A percentile compares a stretch with the other conserved stretches of the same genome.
Evolutionary conservation across 2,113 vertebrate species (phyloP).

Genomic region (Phasianus colchicus): DNA sequence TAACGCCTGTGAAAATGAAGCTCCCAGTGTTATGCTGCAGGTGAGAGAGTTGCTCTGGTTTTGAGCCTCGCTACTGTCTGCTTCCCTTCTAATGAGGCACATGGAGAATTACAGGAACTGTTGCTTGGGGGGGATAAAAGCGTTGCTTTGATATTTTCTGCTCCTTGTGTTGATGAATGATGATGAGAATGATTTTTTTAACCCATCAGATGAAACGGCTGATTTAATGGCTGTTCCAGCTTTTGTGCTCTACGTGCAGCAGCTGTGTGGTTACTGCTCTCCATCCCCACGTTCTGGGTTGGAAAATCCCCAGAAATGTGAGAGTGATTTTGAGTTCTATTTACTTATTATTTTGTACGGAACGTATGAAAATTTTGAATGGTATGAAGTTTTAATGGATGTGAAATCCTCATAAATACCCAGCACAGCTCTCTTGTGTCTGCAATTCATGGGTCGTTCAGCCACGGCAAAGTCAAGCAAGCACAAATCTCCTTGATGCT

Average conservation of each 20-base stretch:
- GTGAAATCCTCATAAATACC: neutral
- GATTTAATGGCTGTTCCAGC: neutral
- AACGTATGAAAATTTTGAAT: neutral
- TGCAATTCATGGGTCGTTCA: slow-evolving; percentile 50
- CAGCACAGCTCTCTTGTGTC: neutral
- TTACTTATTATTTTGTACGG: neutral
- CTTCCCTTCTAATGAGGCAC: neutral
- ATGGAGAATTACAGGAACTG: neutral
- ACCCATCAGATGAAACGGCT: neutral
- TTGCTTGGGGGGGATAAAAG: neutral
- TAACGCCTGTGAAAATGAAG: neutral
- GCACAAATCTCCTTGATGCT: slow-evolving; percentile 51
- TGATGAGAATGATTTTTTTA: neutral
- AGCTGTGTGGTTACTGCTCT: neutral
- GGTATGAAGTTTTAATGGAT: neutral
- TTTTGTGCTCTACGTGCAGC: neutral
- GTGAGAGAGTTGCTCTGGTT: neutral
- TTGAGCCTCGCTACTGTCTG: neutral
- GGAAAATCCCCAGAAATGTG: neutral
- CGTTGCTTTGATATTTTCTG: neutral
- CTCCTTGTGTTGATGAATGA: neutral
- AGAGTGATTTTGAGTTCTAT: neutral
- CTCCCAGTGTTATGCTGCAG: neutral
- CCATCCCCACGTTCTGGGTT: neutral
- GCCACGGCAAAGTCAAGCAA: slow-evolving; percentile 6